Percentiles rank a stretch among this genome's conserved stretches.
phyloP scores from a whole-genome alignment of 2,888 invertebrate species.

The Luperina testacea region DNA sequence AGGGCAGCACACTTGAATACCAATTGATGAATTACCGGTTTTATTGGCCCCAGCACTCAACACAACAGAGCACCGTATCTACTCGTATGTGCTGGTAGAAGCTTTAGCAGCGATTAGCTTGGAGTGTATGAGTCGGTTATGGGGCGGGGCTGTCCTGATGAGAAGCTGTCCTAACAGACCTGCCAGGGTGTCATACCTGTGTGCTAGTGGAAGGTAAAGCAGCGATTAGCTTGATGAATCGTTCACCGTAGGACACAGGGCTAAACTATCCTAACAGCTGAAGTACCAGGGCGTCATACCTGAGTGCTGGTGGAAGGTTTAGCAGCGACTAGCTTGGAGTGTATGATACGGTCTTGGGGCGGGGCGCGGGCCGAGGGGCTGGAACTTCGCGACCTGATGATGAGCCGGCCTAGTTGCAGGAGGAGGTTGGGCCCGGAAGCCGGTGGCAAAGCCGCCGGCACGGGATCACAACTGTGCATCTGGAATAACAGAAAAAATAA shows the following conservation, averaged over 20 bases:
- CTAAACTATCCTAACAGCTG: too few species aligned
- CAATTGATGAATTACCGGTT: background rate
- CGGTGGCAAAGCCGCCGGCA: constrained; percentile 75
- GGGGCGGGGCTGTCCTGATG: background rate
- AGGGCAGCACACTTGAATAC: background rate
- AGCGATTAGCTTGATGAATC: constrained; percentile 70
- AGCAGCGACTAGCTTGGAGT: constrained; percentile 75
- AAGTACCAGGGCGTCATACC: constrained; percentile 53
- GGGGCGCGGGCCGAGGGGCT: constrained; percentile 81
- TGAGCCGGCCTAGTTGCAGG: constrained; percentile 91
- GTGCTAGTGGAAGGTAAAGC: constrained; percentile 78
- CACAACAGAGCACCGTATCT: background rate
- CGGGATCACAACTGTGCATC: constrained; percentile 88
- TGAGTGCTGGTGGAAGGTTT: constrained; percentile 79
- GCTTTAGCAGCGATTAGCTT: background rate
- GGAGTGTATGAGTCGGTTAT: background rate
- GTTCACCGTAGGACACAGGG: too few species aligned
- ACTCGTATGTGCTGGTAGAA: background rate
- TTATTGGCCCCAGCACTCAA: background rate
- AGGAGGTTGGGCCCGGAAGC: constrained; percentile 87
- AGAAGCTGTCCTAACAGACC: background rate
- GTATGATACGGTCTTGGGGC: constrained; percentile 74
- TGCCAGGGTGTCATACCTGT: constrained; percentile 64
- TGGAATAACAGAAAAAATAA: constrained; percentile 63
- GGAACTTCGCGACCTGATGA: constrained; percentile 90